A percentile compares a stretch with the other conserved stretches of the same genome.
Conservation (phyloP, 2,113 vertebrate species). For the Macquaria australasica region DNA sequence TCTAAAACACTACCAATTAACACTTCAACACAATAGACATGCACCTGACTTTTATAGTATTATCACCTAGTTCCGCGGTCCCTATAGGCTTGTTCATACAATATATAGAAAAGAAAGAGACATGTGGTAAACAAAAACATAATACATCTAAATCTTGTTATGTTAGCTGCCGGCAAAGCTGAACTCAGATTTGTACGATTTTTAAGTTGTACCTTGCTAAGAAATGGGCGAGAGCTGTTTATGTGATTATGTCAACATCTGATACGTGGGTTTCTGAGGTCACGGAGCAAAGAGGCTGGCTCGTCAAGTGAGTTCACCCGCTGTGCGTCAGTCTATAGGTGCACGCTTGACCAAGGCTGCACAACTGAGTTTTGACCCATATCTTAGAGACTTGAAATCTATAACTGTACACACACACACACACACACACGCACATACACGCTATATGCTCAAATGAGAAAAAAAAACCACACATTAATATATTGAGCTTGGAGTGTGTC, state of each 20-base stretch:
- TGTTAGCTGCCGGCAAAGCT: neutral
- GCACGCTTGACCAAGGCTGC: too few species aligned
- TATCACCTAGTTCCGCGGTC: neutral
- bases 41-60: neutral
- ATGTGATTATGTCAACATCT: neutral
- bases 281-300: neutral
- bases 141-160: neutral
- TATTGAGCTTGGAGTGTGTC: neutral
- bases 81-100: neutral
- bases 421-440: neutral
- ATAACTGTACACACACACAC: neutral
- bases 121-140: neutral
- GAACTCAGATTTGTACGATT: too few species aligned
- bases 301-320: neutral
- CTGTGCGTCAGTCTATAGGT: neutral
- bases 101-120: neutral
- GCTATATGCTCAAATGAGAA: neutral
- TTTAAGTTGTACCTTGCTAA: neutral
- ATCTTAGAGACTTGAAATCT: conserved; percentile 13
- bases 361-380: neutral
- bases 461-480: neutral
- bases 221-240: neutral
- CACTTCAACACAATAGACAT: neutral
- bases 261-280: neutral
- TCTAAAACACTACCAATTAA: neutral